These are phyloP conservation scores for Nyctalus aviator DNA, from an alignment of 2,797 vertebrate genomes.

Conservation along the genomic window DNA sequence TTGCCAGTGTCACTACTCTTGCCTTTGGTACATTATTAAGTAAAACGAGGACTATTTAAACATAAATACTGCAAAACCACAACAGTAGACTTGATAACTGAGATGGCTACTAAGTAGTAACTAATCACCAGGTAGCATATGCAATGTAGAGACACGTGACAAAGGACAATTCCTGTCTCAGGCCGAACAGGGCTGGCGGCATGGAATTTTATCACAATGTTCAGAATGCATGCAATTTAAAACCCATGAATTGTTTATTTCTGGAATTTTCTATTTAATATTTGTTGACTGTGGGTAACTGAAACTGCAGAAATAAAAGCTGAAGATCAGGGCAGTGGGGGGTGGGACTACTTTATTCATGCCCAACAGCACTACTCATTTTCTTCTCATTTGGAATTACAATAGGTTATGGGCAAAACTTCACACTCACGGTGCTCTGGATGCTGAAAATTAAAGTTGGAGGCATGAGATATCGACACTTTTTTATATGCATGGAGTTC, in stretches of 20 bases:
- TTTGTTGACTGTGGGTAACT: background rate
- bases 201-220: background rate
- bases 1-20: background rate
- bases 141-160: background rate
- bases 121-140: background rate
- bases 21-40: background rate
- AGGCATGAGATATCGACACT: background rate
- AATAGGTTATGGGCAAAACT: background rate
- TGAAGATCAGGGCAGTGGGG: background rate
- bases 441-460: constrained; percentile 57
- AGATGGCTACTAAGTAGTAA: background rate
- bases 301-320: background rate
- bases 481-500: background rate
- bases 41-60: background rate
- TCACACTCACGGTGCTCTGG: background rate
- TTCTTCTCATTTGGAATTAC: constrained; percentile 36
- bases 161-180: background rate
- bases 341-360: background rate
- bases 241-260: background rate
- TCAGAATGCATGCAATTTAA: background rate
- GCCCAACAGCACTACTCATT: background rate
- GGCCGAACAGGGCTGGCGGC: background rate
- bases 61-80: rapidly evolving
- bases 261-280: background rate
- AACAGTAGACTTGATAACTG: background rate